Base-by-base conservation (phyloP, 2,113 vertebrate species). In the Oceanites oceanicus region DNA sequence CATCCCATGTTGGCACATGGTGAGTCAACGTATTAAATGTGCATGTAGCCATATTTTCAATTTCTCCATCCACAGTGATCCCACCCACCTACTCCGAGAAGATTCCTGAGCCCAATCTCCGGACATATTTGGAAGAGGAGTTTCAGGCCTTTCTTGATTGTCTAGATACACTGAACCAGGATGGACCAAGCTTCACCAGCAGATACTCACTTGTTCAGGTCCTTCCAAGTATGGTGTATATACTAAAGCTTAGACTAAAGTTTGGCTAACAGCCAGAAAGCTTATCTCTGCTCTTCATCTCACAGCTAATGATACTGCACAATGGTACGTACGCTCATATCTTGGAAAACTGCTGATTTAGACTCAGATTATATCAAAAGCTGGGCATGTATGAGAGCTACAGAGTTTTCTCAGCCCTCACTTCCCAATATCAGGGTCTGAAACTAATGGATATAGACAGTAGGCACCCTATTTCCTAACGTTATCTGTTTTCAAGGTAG, bases 1-100 rank as follows among this genome's bases (percentile, higher is more conserved):
- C 44, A 62, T 32, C 49, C 76, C 1, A 0, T 40, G 9, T 3
- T 66, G 55, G n/a, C n/a, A 66, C 21, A 5, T 2, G 12, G 27
- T 29, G 18, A 71, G 13, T 38, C 52, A 65, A 62, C 13, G 42
- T 2, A 13, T 13, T 11, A 9, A n/a, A 4, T 2, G 36, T 32
- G 13, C 12, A 16, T 22, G 8, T 14, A 80, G 7, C 10, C 16
- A 5, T 26, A 13, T 42, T 90, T 88, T 79, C 62, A 52, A 5
- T 40, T n/a, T 68, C 16, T 73, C 34, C 47, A 87, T 38, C 38
- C 19, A 15, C 40, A 52, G 7, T 7, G 14, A 82, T 68, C 62
- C 21, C 18, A 86, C 27, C 49, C 88, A 11, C 6, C 15, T 45
- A 5, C 40, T 72, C 49, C 1, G 3, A 83, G 62, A 92, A 68